Evolutionary conservation across 2,797 vertebrate genomes (phyloP).

Genomic region (Enteromius argenteus): DNA sequence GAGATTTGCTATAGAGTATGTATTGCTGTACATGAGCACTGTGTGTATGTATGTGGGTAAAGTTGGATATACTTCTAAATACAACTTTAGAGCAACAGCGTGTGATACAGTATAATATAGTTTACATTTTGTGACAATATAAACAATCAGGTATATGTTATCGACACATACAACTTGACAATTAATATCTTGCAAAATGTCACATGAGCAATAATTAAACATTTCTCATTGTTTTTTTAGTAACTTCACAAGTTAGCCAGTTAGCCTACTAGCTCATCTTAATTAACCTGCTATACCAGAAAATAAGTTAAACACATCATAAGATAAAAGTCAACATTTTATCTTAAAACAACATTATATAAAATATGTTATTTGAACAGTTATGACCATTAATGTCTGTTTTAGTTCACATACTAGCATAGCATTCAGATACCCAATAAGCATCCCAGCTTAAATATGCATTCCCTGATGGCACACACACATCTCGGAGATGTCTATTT

Average conservation of each 20-base stretch:
- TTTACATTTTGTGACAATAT: too few relatives aligned
- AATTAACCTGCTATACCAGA: neutral
- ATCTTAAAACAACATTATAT: neutral
- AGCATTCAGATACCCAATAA: neutral
- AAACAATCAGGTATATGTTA: neutral
- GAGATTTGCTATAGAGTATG: neutral
- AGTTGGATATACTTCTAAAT: neutral
- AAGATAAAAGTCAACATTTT: neutral
- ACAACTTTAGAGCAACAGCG: neutral
- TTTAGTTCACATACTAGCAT: conserved; percentile 3
- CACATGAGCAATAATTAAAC: neutral
- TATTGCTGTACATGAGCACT: neutral
- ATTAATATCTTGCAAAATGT: neutral
- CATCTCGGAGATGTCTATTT: too few relatives aligned
- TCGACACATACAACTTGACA: neutral
- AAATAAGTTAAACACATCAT: neutral
- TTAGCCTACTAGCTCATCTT: neutral
- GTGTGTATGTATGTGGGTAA: neutral
- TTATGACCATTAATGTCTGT: neutral
- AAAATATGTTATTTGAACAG: neutral
- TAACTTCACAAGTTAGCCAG: neutral
- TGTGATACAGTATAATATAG: neutral
- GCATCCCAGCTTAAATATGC: neutral
- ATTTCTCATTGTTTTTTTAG: neutral
- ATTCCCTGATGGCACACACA: neutral